Base-by-base conservation (phyloP, 2,888 invertebrate species). In the Polydrusus cervinus region DNA sequence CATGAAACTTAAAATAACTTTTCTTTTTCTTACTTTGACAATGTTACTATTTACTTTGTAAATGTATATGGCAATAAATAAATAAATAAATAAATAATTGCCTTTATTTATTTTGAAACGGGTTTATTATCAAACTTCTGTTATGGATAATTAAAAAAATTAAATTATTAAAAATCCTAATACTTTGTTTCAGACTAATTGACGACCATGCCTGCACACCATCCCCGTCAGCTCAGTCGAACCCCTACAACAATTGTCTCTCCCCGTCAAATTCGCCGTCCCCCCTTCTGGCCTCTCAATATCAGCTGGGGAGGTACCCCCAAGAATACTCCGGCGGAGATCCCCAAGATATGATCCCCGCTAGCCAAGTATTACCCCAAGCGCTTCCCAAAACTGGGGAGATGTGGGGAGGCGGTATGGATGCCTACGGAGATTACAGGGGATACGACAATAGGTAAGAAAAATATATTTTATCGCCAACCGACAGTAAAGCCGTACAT, bases 231-330 rank as follows among this genome's bases (percentile, higher is more conserved):
- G 85, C 83, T 77, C 87, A 86, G 68, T 86, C 87, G 79, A 71
- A 55, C 61, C 73, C 62, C 45, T 74, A 74, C 74, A 76, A 79
- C 83, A 51, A 84, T 74, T 87, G 87, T 74, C 81, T 87, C 11
- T 87, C 87, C 18, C 87, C 87, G 6, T 87, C 87, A 11, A 87
- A 83, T 74, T 86, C 87, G 14, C 86, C 87, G 13, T 87, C 87
- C 9, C 87, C 87, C 7, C 82, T 87, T 16, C 80, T 87, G 66
- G 80, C 83, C n/a, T 82, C 85, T 25, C 85, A 85, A 68, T 87
- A 87, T 79, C 81, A 82, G 7, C 76, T 84, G 74, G 76, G 82
- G 75, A 20, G 57, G 38, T 81, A 89, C 0, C 85, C 89, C n/a
- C 90, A 90, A 55, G 88, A 89, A 1, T 70, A 75, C 45, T 11